Conservation (phyloP, 2,113 vertebrate species). For the Dinomys branickii region DNA sequence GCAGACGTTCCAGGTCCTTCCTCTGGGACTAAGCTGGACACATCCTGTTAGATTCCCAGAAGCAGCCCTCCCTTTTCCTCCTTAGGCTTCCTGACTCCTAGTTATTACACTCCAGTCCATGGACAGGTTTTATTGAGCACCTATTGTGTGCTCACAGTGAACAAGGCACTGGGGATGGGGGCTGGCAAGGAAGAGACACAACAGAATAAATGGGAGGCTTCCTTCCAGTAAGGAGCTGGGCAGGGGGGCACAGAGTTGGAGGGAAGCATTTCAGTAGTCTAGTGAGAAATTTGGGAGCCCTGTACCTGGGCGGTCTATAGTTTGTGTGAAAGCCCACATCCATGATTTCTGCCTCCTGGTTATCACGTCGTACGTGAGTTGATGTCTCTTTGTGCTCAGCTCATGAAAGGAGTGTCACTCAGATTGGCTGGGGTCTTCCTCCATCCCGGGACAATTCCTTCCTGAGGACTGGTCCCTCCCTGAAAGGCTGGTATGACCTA, state of each 20-base stretch:
- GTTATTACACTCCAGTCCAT: neutral
- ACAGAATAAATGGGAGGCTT: neutral
- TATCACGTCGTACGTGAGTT: fast-evolving
- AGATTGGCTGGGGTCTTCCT: neutral
- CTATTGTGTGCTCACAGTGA: neutral
- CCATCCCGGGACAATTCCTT: neutral
- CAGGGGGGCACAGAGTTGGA: neutral
- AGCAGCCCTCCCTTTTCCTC: neutral
- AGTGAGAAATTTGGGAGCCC: neutral
- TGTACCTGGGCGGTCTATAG: neutral
- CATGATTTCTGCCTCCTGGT: neutral
- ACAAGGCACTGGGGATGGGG: neutral
- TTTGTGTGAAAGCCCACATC: neutral
- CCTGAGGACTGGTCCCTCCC: neutral
- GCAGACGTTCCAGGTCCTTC: neutral
- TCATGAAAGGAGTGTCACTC: neutral
- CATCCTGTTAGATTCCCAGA: slow-evolving; percentile 43
- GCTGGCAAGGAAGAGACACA: neutral
- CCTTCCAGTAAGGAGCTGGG: neutral
- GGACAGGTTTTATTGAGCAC: slow-evolving; percentile 59
- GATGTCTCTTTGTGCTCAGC: neutral
- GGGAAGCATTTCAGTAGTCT: neutral
- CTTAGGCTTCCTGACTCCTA: neutral
- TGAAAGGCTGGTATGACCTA: neutral
- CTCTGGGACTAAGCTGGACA: neutral